These are phyloP conservation scores for Antheraea mylitta DNA, from an alignment of 1,140 invertebrate species.

Conservation along the genomic window DNA sequence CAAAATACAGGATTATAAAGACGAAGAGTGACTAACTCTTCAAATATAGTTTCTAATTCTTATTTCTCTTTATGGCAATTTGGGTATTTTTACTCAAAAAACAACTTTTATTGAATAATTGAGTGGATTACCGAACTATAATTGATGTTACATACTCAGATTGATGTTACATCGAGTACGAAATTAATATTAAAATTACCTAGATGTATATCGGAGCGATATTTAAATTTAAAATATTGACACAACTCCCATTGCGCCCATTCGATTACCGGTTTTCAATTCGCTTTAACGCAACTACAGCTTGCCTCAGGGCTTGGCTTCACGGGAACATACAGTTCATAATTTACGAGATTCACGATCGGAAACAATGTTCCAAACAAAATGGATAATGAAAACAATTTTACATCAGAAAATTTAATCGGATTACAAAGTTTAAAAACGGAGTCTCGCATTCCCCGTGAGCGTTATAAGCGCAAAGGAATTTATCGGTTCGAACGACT, in stretches of 20 bases:
- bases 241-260: slow-evolving; percentile 68
- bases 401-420: slow-evolving; percentile 67
- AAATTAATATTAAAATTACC: slow-evolving; percentile 39
- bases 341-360: slow-evolving; percentile 70
- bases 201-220: slow-evolving; percentile 19
- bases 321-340: slow-evolving; percentile 69
- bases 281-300: slow-evolving; percentile 70
- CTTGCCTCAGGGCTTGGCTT: slow-evolving; percentile 57
- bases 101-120: no score
- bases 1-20: no score
- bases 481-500: slow-evolving; percentile 22
- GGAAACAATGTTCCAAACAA: slow-evolving; percentile 71
- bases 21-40: no score
- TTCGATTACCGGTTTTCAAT: slow-evolving; percentile 77
- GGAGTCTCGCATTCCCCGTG: slow-evolving; percentile 40
- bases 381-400: slow-evolving; percentile 73
- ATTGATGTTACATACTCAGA: not conserved
- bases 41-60: no score
- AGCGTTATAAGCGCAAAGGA: slow-evolving; percentile 22
- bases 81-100: no score
- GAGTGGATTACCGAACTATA: no score
- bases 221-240: slow-evolving; percentile 77
- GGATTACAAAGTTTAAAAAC: slow-evolving; percentile 56
- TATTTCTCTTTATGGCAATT: no score
- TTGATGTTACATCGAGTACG: slow-evolving; percentile 12